Evolutionary conservation across 30 jellyfish, hydroid and myxozoan genomes (phyloP).

Genomic region (Chrysaora quinquecirrha): DNA sequence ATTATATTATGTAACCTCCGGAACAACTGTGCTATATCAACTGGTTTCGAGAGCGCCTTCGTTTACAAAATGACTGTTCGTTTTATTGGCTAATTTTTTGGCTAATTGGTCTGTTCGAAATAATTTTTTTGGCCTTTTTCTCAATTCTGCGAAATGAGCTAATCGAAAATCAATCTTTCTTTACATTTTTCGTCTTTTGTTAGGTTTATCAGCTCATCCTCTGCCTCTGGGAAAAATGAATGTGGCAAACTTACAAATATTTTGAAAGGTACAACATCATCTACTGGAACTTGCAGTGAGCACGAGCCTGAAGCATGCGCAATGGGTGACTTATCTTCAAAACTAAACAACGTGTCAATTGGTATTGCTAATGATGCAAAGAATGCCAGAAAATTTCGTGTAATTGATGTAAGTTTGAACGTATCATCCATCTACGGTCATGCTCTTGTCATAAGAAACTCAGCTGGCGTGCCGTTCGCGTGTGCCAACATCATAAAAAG

Average conservation of each 20-base stretch:
- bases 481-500: conserved; percentile 66
- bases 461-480: conserved; percentile 55
- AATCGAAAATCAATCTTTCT: too few species aligned
- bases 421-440: conserved; percentile 50
- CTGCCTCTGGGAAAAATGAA: conserved; percentile 38
- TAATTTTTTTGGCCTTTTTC: too few species aligned
- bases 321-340: conserved; percentile 79
- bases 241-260: conserved; percentile 50
- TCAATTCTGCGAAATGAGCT: too few species aligned
- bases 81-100: too few species aligned
- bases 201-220: conserved; percentile 67
- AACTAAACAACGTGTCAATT: conserved; percentile 51
- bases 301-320: conserved; percentile 67
- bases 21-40: too few species aligned
- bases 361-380: conserved; percentile 60
- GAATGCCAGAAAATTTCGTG: conserved; percentile 21
- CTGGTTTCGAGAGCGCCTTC: too few species aligned
- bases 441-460: conserved; percentile 57
- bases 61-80: too few species aligned
- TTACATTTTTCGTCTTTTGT: too few species aligned
- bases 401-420: conserved; percentile 32
- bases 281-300: conserved; percentile 64
- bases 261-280: conserved; percentile 15
- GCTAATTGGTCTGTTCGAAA: too few species aligned
- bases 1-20: too few species aligned